Percentiles rank a stretch among this genome's conserved stretches.
phyloP scores from a whole-genome alignment of 2,113 vertebrate species.

The Cheirogaleus medius region DNA sequence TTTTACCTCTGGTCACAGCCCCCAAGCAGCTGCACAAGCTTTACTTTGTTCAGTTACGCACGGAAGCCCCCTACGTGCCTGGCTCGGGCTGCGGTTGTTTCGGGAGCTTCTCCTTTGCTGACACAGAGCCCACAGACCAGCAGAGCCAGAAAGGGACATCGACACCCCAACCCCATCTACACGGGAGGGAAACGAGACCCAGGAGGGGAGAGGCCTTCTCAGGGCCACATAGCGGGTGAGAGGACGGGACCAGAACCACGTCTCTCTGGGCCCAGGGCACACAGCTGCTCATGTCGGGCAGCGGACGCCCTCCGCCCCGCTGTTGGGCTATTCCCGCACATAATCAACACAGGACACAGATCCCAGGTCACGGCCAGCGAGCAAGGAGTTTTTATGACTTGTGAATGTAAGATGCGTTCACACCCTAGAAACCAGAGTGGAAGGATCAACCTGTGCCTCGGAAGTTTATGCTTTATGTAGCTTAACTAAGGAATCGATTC shows the following conservation, averaged over 20 bases:
- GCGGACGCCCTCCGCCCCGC: not conserved
- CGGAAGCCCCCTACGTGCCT: not conserved
- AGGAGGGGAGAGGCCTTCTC: no score
- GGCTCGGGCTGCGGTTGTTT: accelerated
- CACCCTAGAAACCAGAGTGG: accelerated
- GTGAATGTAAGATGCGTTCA: accelerated
- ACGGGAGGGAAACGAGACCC: not conserved
- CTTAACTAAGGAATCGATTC: not conserved
- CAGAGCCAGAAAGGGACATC: not conserved
- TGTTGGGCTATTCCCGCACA: not conserved
- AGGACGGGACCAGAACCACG: not conserved
- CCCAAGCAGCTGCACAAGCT: not conserved
- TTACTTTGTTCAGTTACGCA: not conserved
- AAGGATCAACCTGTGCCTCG: not conserved
- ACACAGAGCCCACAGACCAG: not conserved
- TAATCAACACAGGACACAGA: accelerated
- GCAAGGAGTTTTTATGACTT: not conserved
- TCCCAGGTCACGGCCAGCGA: accelerated
- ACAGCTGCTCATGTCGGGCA: accelerated
- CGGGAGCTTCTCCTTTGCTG: not conserved
- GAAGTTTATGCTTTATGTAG: not conserved
- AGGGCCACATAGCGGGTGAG: not conserved
- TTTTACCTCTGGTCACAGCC: not conserved
- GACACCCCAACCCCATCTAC: not conserved
- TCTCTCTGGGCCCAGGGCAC: not conserved